Evolutionary conservation across 2,888 invertebrate genomes (phyloP).

Genomic region (Eurois occulta): DNA sequence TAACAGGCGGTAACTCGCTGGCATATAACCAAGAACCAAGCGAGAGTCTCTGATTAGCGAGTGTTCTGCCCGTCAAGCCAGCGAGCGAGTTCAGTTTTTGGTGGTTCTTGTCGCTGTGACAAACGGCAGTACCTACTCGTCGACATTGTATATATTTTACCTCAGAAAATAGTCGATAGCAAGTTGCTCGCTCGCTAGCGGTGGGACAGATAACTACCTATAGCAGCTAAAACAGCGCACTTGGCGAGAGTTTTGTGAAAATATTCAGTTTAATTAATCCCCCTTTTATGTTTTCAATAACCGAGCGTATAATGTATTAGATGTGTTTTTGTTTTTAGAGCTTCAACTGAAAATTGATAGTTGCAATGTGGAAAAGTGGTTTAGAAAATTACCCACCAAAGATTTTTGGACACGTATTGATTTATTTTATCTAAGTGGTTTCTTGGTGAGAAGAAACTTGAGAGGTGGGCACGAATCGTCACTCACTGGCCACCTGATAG

Average conservation of each 20-base stretch:
- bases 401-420: not conserved
- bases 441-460: no score
- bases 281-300: conserved; percentile 55
- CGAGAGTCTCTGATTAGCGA: not conserved
- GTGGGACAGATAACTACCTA: not conserved
- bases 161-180: not conserved
- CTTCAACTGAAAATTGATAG: not conserved
- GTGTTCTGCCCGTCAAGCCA: not conserved
- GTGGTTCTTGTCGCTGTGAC: not conserved
- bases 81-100: not conserved
- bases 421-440: not conserved
- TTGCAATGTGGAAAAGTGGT: not conserved
- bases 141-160: no score
- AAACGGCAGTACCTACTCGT: no score
- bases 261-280: conserved; percentile 72
- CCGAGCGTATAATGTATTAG: not conserved
- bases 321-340: conserved; percentile 21
- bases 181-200: not conserved
- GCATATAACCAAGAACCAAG: not conserved
- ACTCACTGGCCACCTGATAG: no score
- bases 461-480: no score
- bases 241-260: conserved; percentile 48
- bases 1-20: not conserved
- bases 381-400: not conserved
- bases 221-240: conserved; percentile 19